Conservation (phyloP, 2,113 vertebrate species). For the Epinephelus moara region DNA sequence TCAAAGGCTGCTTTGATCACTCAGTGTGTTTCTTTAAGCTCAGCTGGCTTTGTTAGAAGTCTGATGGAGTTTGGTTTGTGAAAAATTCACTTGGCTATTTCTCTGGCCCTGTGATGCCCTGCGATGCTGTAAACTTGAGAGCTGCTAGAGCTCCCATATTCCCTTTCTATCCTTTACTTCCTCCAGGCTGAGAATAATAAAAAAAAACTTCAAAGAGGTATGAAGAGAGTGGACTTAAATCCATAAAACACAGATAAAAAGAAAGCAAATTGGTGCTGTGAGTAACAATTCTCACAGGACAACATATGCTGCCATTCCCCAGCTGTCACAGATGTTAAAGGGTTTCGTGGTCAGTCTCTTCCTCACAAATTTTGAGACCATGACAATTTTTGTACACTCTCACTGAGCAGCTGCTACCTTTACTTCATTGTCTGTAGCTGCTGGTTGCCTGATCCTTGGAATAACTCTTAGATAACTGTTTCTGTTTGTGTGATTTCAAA, state of each 20-base stretch:
- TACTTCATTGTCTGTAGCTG: background rate
- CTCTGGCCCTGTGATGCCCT: background rate
- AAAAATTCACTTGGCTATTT: background rate
- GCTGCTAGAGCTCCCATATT: background rate
- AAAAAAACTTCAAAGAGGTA: background rate
- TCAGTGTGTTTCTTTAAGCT: background rate
- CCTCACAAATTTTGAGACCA: background rate
- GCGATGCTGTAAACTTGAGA: background rate
- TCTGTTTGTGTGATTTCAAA: too few relatives aligned
- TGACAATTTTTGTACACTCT: background rate
- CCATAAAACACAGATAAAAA: background rate
- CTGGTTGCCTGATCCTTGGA: too few relatives aligned
- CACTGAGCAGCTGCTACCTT: background rate
- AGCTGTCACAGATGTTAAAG: background rate
- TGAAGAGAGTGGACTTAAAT: background rate
- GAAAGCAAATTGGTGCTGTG: background rate
- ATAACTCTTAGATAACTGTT: too few relatives aligned
- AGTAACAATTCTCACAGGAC: background rate
- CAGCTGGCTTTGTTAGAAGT: background rate
- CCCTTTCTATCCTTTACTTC: background rate
- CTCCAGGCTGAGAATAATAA: background rate
- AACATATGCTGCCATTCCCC: background rate
- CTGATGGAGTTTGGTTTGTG: background rate
- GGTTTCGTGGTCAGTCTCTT: background rate
- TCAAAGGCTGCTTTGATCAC: background rate